These are phyloP conservation scores for Syngnathus floridae DNA, from an alignment of 2,113 vertebrate species.

Conservation along the genomic window DNA sequence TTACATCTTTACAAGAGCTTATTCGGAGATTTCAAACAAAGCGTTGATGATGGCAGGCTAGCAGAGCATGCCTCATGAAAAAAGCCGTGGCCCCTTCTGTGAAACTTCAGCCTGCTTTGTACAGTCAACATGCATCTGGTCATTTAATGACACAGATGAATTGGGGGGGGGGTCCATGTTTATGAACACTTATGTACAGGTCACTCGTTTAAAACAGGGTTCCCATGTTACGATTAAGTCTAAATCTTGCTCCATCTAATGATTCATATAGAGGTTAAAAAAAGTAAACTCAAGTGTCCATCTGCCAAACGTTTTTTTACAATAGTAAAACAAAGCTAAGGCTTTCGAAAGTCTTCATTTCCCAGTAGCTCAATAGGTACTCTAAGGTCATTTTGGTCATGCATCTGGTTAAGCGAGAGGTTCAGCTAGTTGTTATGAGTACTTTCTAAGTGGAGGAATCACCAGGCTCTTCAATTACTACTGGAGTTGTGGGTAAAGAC, in stretches of 20 bases:
- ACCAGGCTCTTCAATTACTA: constrained; percentile 29
- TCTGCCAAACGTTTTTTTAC: constrained; percentile 7
- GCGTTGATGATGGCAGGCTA: constrained; percentile 69
- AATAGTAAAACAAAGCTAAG: constrained; percentile 6
- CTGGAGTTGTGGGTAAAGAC: constrained; percentile 19
- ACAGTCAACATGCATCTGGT: constrained; percentile 71
- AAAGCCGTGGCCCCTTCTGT: constrained; percentile 63
- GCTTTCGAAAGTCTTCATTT: constrained; percentile 6
- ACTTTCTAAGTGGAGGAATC: constrained; percentile 25
- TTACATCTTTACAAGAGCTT: constrained; percentile 75
- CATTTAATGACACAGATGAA: constrained; percentile 67
- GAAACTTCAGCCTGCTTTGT: constrained; percentile 55
- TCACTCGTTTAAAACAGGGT: constrained; percentile 64
- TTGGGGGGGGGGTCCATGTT: constrained; percentile 48
- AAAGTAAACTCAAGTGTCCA: constrained; percentile 19
- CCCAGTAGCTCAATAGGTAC: constrained; percentile 15
- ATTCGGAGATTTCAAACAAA: constrained; percentile 73
- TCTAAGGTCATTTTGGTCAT: constrained; percentile 17
- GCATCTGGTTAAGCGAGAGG: constrained; percentile 29
- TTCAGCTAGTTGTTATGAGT: constrained; percentile 29
- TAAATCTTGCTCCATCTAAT: constrained; percentile 17
- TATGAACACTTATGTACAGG: constrained; percentile 74
- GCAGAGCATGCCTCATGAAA: constrained; percentile 75
- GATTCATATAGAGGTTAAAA: constrained; percentile 1
- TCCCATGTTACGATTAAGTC: constrained; percentile 46